Evolutionary conservation across 1,140 invertebrate genomes (phyloP).

Genomic region (Drosophila gunungcola): DNA sequence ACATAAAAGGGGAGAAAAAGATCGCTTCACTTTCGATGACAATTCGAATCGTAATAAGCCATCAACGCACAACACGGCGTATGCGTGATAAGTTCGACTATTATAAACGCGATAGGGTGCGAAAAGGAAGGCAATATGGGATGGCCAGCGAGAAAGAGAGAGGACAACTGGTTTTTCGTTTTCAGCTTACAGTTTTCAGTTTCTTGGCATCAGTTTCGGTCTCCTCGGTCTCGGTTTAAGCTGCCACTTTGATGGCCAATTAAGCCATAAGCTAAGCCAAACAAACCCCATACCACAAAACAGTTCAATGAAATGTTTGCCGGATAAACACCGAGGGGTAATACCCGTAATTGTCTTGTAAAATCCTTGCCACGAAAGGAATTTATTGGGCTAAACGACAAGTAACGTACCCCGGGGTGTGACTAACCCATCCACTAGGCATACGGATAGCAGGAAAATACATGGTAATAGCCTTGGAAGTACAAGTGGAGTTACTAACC

Average conservation of each 20-base stretch:
- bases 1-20: conserved; percentile 8
- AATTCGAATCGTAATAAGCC: conserved; percentile 71
- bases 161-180: conserved; percentile 52
- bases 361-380: conserved; percentile 32
- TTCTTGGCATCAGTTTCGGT: conserved; percentile 39
- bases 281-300: conserved; percentile 18
- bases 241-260: conserved; percentile 70
- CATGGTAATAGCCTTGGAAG: too few species aligned
- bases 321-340: conserved; percentile 14
- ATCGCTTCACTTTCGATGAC: conserved; percentile 63
- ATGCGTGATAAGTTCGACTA: conserved; percentile 67
- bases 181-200: conserved; percentile 27
- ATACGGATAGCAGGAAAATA: neutral
- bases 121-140: neutral
- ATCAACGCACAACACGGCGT: conserved; percentile 69
- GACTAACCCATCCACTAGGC: conserved; percentile 3
- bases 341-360: conserved; percentile 54
- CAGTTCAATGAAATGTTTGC: conserved; percentile 74
- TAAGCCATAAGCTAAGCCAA: conserved; percentile 59
- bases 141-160: neutral
- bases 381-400: conserved; percentile 48
- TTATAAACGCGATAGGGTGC: conserved; percentile 27
- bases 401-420: neutral
- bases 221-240: conserved; percentile 40
- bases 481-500: too few species aligned